A percentile compares a stretch with the other conserved stretches of the same genome.
phyloP scores from a whole-genome alignment of 2,113 vertebrate genomes.

The Archilochus colubris region DNA sequence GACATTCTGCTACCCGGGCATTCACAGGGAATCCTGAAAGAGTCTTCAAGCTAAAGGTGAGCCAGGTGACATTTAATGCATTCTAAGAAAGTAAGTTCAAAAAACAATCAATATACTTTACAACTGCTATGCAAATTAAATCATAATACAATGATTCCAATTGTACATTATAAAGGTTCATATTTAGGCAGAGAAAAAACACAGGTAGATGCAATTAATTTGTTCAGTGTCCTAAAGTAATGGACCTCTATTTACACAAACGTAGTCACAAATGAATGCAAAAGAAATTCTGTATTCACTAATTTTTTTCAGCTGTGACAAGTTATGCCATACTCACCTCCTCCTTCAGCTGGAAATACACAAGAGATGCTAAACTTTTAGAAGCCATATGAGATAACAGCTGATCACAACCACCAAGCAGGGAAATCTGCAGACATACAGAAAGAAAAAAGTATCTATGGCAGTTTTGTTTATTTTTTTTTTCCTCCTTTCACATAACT shows the following conservation, averaged over 20 bases:
- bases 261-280: background rate
- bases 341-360: conserved; percentile 78
- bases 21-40: conserved; percentile 63
- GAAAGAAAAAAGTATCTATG: background rate
- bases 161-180: background rate
- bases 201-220: background rate
- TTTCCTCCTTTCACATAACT: background rate
- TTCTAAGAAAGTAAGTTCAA: conserved; percentile 61
- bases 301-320: background rate
- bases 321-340: conserved; percentile 74
- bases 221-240: background rate
- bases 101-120: background rate
- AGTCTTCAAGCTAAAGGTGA: conserved; percentile 69
- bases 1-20: conserved; percentile 43
- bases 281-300: background rate
- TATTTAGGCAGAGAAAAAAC: background rate
- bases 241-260: background rate
- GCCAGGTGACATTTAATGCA: conserved; percentile 75
- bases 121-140: background rate
- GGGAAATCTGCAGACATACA: conserved; percentile 66
- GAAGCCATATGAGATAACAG: conserved; percentile 85
- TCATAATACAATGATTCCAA: background rate
- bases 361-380: conserved; percentile 76
- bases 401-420: conserved; percentile 66
- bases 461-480: background rate